Percentiles rank a stretch among this genome's conserved stretches.
phyloP scores from a whole-genome alignment of 2,113 vertebrate genomes.

The Irena cyanogastra region DNA sequence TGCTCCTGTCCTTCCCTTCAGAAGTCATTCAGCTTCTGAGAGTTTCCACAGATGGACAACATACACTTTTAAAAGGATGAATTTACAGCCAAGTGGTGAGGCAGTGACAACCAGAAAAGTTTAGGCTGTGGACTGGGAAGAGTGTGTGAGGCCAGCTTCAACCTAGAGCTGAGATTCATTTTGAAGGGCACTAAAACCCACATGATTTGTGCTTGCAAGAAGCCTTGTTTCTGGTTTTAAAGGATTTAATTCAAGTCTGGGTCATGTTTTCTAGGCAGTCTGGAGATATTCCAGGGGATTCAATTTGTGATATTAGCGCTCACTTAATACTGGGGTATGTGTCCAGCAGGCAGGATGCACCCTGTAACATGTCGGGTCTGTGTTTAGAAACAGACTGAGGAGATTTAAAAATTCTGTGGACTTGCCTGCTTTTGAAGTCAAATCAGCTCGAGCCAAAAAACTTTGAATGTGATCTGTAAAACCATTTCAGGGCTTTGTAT shows the following conservation, averaged over 20 bases:
- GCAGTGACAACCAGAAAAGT: background rate
- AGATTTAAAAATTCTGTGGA: conserved; percentile 40
- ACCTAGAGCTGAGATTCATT: background rate
- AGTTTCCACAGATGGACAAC: background rate
- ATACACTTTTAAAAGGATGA: background rate
- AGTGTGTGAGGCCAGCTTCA: background rate
- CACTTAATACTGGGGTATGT: background rate
- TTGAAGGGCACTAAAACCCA: background rate
- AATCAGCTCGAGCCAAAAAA: conserved; percentile 26
- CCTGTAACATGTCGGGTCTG: background rate
- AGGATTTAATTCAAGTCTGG: conserved; percentile 48
- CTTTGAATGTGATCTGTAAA: conserved; percentile 14
- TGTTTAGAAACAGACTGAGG: conserved; percentile 39
- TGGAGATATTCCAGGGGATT: conserved; percentile 52
- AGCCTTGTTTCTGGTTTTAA: conserved; percentile 6
- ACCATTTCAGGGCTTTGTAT: background rate
- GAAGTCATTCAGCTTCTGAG: background rate
- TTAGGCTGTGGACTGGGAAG: background rate
- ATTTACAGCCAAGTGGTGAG: background rate
- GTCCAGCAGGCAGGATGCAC: conserved; percentile 44
- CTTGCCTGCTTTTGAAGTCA: conserved; percentile 35
- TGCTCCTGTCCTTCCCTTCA: background rate
- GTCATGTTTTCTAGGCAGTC: conserved; percentile 50
- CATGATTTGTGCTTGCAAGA: conserved; percentile 41
- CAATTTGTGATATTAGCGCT: background rate